Base-by-base conservation (phyloP, 2,113 vertebrate species). In the Perognathus longimembris region DNA sequence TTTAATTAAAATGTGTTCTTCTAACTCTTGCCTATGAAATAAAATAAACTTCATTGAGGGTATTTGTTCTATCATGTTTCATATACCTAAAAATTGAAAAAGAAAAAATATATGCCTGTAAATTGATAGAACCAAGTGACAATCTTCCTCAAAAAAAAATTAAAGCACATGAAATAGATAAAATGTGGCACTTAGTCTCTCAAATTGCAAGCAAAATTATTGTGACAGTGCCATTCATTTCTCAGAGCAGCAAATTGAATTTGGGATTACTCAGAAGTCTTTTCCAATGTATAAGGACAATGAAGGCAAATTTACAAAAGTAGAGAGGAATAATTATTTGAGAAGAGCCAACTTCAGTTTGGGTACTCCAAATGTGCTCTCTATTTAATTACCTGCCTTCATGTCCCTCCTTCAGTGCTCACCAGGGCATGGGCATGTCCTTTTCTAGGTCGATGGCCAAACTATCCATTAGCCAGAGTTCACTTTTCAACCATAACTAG, bases 201-300 rank as follows among this genome's bases (percentile, higher is more conserved):
- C 88, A 59, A 50, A 77, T 8, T 84, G 42, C 89, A 92, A 70
- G 76, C 30, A 34, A 83, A 91, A 80, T 86, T 30, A 81, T 32
- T 77, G 2, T 79, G 3, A 67, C 18, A 26, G 26, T 32, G 14
- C 5, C 64, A 87, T 85, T 95, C 20, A 61, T 30, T 67, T 77
- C 36, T 22, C 32, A 12, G 10, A 66, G 8, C 38, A 70, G 34
- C 63, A 89, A 42, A 34, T 15, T 85, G 45, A 81, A 95, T 88
- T 84, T 63, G 61, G 71, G 15, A 76, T 75, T 54, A 82, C 11
- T 88, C 74, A n/a, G 70, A 78, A 64, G 30, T 83, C 66, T 79
- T 91, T 93, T 85, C 50, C 32, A 64, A 57, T 24, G 50, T 61
- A 40, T 77, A 92, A 87, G 73, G 63, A 76, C 45, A 80, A 38